Base-by-base conservation (phyloP, 2,888 invertebrate species). In the Aromia moschata region DNA sequence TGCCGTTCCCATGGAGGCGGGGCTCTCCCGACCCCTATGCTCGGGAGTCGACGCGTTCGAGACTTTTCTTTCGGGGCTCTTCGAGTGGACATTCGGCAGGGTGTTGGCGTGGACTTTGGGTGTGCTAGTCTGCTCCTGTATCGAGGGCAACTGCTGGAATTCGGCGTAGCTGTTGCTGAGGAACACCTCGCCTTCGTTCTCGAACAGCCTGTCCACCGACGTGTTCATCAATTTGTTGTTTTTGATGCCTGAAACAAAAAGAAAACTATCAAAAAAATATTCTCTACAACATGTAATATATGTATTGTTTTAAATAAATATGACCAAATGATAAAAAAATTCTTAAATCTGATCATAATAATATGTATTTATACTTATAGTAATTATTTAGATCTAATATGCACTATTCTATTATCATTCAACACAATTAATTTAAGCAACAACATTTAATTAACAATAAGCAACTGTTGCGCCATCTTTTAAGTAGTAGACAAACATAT, bases 131-230 rank as follows among this genome's bases (percentile, higher is more conserved):
- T 79, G 79, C 73, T 86, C 86, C 70, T 85, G 85, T 67, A 86
- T 87, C 17, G 86, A 84, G 51, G 86, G 86, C 61, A 86, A 76
- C 70, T 84, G 86, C 74, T 84, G 84, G 72, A 83, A 86, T 58
- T 91, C 89, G 36, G 85, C 87, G 69, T 89, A 85, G 69, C 87
- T 89, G 68, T 88, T 89, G 73, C 89, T 90, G 62, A 89, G 83
- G 75, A 90, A 90, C 16, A 91, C 90, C 46, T 87, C 89, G 41
- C 83, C 83, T 72, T 89, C 90, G 74, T 88, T 91, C 73, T 93
- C 92, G 78, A 96, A 96, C 36, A 96, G 82, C 66, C 92, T 84
- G 78, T 96, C 95, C 10, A 96, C 94, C 0, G 95, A 95, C 2
- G 93, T 90, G 72, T 93, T 93, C 95, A 96, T 95, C 41, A 88